A percentile compares a stretch with the other conserved stretches of the same genome.
These are phyloP conservation scores for Lethrus apterus DNA, from an alignment of 1,140 invertebrate species.

Conservation along the genomic window DNA sequence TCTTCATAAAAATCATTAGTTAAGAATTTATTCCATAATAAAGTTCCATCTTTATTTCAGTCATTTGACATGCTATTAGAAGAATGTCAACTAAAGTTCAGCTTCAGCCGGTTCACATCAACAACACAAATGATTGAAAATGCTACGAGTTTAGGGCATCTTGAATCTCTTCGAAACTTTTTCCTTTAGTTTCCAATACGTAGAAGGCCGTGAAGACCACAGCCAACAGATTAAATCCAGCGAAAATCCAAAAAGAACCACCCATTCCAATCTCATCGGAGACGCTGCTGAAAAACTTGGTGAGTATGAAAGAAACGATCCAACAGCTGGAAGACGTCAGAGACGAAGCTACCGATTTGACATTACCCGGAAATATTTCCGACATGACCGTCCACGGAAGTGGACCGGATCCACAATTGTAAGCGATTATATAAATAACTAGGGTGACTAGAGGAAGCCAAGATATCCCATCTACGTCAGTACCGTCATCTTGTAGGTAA, in stretches of 20 bases:
- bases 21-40: too few species aligned
- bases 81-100: too few species aligned
- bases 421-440: conserved; percentile 29
- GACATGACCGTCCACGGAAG: conserved; percentile 77
- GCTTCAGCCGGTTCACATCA: too few species aligned
- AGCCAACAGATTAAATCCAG: conserved; percentile 32
- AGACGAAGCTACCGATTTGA: conserved; percentile 65
- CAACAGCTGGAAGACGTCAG: conserved; percentile 70
- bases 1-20: too few species aligned
- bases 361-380: conserved; percentile 70
- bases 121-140: conserved; percentile 38
- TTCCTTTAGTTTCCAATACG: conserved; percentile 78
- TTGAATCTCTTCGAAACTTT: conserved; percentile 50
- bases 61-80: too few species aligned
- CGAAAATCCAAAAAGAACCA: conserved; percentile 73
- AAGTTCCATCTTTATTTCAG: too few species aligned
- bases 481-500: conserved; percentile 23
- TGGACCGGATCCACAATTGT: conserved; percentile 60
- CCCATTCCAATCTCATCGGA: conserved; percentile 53
- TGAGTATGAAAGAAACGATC: conserved; percentile 71
- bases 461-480: conserved; percentile 23
- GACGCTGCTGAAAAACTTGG: conserved; percentile 61
- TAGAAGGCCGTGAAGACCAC: conserved; percentile 43
- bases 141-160: background rate
- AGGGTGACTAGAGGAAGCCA: conserved; percentile 34